These are phyloP conservation scores for Luehdorfia chinensis DNA, from an alignment of 1,140 invertebrate species.

Conservation along the genomic window DNA sequence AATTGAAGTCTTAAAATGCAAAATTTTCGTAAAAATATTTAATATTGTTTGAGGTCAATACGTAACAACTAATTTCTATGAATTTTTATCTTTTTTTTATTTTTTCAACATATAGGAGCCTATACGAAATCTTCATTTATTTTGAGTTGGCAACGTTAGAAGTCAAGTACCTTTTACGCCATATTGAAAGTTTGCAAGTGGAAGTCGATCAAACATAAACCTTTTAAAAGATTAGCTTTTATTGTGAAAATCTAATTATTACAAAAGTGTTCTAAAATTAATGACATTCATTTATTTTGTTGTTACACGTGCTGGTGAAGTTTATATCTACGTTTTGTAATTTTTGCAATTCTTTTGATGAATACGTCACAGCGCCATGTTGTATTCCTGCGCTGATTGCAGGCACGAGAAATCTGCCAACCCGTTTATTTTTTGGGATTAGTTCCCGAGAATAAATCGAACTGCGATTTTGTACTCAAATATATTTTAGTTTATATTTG, in stretches of 20 bases:
- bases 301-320: slow-evolving; percentile 26
- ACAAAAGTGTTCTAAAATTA: slow-evolving; percentile 40
- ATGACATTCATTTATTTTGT: slow-evolving; percentile 37
- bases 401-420: slow-evolving; percentile 77
- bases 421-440: slow-evolving; percentile 76
- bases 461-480: slow-evolving; percentile 77
- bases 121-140: background rate
- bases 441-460: slow-evolving; percentile 73
- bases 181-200: slow-evolving; percentile 71
- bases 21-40: no score
- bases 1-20: no score
- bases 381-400: slow-evolving; percentile 77
- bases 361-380: slow-evolving; percentile 77
- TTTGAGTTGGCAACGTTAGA: slow-evolving; percentile 42
- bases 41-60: no score
- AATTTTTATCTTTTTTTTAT: no score
- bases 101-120: no score
- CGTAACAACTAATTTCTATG: no score
- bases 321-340: slow-evolving; percentile 32
- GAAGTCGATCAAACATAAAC: slow-evolving; percentile 68
- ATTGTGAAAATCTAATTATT: slow-evolving; percentile 35
- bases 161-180: slow-evolving; percentile 60
- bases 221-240: slow-evolving; percentile 51
- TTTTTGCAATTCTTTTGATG: slow-evolving; percentile 71
- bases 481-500: slow-evolving; percentile 77